Percentiles rank a stretch among this genome's conserved stretches.
phyloP scores from a whole-genome alignment of 2,113 vertebrate species.

The Salvelinus fontinalis region DNA sequence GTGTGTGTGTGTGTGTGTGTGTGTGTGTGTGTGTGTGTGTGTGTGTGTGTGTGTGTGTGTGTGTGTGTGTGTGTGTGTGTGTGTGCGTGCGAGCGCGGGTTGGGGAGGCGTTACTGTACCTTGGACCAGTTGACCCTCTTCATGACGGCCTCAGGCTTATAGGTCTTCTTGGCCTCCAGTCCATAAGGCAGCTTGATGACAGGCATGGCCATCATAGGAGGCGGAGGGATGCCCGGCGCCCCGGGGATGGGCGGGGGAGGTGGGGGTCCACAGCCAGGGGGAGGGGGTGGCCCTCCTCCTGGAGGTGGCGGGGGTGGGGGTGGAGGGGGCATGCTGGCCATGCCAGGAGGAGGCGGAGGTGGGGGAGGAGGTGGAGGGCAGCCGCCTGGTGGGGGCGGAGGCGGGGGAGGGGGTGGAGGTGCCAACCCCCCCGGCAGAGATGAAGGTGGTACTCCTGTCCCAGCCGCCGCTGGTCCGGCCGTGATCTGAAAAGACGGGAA shows the following conservation, averaged over 20 bases:
- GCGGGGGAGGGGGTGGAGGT: conserved; percentile 55
- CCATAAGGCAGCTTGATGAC: conserved; percentile 84
- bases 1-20: too few species aligned
- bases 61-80: too few species aligned
- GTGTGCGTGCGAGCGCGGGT: too few species aligned
- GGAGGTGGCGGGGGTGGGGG: conserved; percentile 68
- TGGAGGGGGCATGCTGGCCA: conserved; percentile 52
- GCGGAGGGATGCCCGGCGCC: conserved; percentile 62
- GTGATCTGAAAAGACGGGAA: conserved; percentile 61
- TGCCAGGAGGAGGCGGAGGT: conserved; percentile 60
- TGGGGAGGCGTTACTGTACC: conserved; percentile 70
- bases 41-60: too few species aligned
- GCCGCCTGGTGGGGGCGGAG: conserved; percentile 58
- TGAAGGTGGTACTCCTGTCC: conserved; percentile 40
- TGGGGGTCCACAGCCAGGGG: conserved; percentile 66
- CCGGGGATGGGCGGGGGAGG: conserved; percentile 74
- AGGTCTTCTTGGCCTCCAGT: conserved; percentile 88
- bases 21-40: too few species aligned
- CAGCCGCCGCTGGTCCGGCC: conserved; percentile 42
- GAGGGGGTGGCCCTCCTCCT: conserved; percentile 65
- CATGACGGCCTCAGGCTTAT: conserved; percentile 87
- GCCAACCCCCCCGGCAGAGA: conserved; percentile 56
- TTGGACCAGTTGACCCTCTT: conserved; percentile 98
- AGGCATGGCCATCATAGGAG: conserved; percentile 58
- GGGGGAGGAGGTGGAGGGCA: conserved; percentile 54